phyloP scores from a whole-genome alignment of 92 coral and sea anemone genomes.

The Diadumene lineata region DNA sequence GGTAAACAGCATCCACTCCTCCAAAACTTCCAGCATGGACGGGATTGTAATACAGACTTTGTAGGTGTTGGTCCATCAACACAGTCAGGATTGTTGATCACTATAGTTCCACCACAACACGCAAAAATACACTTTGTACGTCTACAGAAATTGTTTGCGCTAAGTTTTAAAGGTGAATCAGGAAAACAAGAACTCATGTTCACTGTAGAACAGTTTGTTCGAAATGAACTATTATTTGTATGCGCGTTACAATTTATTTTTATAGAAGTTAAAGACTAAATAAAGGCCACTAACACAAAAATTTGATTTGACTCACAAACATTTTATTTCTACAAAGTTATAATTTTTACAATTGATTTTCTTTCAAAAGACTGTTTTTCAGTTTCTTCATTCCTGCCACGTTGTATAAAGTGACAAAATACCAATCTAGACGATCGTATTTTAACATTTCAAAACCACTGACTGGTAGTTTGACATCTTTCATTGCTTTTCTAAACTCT shows the following conservation, averaged over 20 bases:
- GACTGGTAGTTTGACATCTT: background rate
- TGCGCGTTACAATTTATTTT: background rate
- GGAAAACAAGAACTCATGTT: constrained; percentile 24
- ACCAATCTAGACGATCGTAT: background rate
- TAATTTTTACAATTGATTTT: background rate
- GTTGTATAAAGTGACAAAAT: background rate
- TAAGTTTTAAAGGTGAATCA: constrained; percentile 7
- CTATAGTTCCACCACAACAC: constrained; percentile 28
- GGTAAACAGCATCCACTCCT: constrained; percentile 37
- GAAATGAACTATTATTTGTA: background rate
- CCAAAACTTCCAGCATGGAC: constrained; percentile 38
- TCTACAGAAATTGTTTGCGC: constrained; percentile 12
- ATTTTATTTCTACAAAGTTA: background rate
- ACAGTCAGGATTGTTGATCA: constrained; percentile 14
- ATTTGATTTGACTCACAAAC: background rate
- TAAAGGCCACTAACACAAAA: background rate
- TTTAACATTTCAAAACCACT: background rate
- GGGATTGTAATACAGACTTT: constrained; percentile 27
- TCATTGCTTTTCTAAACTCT: background rate
- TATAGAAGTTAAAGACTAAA: background rate
- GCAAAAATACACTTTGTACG: constrained; percentile 18
- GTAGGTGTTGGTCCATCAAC: constrained; percentile 34
- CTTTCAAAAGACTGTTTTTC: background rate
- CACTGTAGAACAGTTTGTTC: background rate
- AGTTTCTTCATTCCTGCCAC: background rate